These are phyloP conservation scores for Cercocebus atys DNA, from an alignment of 2,113 vertebrate genomes.

Conservation along the genomic window DNA sequence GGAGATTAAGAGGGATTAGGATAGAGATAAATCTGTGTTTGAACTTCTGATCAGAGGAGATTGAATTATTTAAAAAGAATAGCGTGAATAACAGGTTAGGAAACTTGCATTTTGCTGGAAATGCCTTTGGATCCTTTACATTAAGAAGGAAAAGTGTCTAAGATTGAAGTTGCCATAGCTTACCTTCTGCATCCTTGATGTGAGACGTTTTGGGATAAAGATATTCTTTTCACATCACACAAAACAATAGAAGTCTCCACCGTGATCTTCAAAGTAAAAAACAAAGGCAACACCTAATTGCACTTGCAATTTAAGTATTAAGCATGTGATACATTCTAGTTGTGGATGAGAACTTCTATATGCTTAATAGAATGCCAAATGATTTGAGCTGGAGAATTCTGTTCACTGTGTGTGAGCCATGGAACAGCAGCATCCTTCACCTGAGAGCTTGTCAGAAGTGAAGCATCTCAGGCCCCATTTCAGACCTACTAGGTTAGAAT, in stretches of 20 bases:
- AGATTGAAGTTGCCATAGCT: background rate
- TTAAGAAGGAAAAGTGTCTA: background rate
- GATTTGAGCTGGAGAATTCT: background rate
- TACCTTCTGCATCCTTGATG: background rate
- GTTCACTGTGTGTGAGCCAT: background rate
- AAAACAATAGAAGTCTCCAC: background rate
- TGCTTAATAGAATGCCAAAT: background rate
- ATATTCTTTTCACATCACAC: background rate
- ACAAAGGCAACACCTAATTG: background rate
- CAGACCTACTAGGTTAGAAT: background rate
- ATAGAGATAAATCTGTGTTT: background rate
- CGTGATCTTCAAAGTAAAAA: constrained; percentile 7
- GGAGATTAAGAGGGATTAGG: background rate
- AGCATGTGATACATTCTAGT: background rate
- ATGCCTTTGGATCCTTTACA: background rate
- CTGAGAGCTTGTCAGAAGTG: background rate
- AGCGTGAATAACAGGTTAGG: background rate
- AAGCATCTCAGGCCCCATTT: background rate
- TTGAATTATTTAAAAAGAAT: background rate
- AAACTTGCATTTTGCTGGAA: background rate
- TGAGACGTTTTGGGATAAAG: background rate
- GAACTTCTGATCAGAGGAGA: background rate
- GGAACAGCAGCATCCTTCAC: background rate
- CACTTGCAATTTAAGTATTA: background rate
- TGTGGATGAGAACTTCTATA: background rate